phyloP scores from a whole-genome alignment of 2,888 invertebrate genomes.

The Patella ulyssiponensis region DNA sequence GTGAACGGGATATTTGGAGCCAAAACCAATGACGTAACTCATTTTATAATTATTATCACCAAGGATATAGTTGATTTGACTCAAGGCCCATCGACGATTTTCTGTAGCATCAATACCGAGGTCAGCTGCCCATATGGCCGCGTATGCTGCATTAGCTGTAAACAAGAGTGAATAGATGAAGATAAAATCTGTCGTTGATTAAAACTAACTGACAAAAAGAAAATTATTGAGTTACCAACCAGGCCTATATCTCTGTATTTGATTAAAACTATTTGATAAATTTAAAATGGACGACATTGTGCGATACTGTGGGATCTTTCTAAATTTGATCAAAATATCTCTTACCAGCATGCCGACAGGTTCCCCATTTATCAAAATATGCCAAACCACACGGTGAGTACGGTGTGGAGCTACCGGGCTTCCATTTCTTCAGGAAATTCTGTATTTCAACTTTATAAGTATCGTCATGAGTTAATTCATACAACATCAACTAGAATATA shows the following conservation, averaged over 20 bases:
- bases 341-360: conserved; percentile 31
- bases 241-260: no score
- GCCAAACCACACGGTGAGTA: conserved; percentile 36
- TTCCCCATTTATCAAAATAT: conserved; percentile 32
- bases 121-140: conserved; percentile 58
- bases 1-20: conserved; percentile 48
- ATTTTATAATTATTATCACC: conserved; percentile 57
- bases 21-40: conserved; percentile 60
- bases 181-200: no score
- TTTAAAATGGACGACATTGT: no score
- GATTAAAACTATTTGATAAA: no score
- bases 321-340: no score
- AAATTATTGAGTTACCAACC: no score
- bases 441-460: conserved; percentile 39
- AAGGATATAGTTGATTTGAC: conserved; percentile 63
- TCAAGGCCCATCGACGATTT: conserved; percentile 56
- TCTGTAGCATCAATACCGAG: conserved; percentile 48
- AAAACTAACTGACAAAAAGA: no score
- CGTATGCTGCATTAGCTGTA: conserved; percentile 56
- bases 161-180: not conserved
- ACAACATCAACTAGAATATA: conserved; percentile 40
- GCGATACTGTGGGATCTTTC: no score
- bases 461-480: conserved; percentile 45
- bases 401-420: conserved; percentile 23
- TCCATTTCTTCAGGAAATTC: conserved; percentile 26